These are phyloP conservation scores for Cavia aperea DNA, from an alignment of 2,113 vertebrate genomes.

Conservation along the genomic window DNA sequence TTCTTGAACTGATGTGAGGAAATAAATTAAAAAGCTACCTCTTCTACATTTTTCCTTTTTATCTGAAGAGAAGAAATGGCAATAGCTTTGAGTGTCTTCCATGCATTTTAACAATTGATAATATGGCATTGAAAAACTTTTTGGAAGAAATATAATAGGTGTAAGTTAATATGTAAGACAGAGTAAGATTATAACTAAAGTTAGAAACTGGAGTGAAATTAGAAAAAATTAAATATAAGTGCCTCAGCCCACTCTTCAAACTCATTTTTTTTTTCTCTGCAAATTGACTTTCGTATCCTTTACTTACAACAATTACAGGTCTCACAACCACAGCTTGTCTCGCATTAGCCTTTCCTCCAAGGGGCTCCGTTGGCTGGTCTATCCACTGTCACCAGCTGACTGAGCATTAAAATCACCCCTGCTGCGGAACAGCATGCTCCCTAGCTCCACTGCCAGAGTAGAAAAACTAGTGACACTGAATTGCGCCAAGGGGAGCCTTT, in stretches of 20 bases:
- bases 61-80: background rate
- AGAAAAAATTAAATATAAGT: background rate
- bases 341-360: background rate
- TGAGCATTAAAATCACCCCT: conserved; percentile 45
- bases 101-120: conserved; percentile 35
- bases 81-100: conserved; percentile 20
- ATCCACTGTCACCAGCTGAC: conserved; percentile 6
- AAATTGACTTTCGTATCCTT: conserved; percentile 9
- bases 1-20: background rate
- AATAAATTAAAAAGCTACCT: background rate
- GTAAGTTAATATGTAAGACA: background rate
- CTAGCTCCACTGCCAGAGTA: background rate
- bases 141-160: background rate
- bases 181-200: background rate
- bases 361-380: background rate
- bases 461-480: background rate
- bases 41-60: conserved; percentile 25
- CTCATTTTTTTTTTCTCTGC: conserved; percentile 16
- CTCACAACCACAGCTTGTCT: conserved; percentile 1
- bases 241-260: background rate
- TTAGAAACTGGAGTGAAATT: conserved; percentile 12
- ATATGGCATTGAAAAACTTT: background rate
- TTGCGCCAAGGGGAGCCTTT: background rate
- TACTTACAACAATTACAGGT: conserved; percentile 17
- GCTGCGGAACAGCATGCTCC: conserved; percentile 2